Evolutionary conservation across 1,140 invertebrate species (phyloP), one percentile per base, ranked within the genome.

Genomic region (Drosophila lowei): DNA sequence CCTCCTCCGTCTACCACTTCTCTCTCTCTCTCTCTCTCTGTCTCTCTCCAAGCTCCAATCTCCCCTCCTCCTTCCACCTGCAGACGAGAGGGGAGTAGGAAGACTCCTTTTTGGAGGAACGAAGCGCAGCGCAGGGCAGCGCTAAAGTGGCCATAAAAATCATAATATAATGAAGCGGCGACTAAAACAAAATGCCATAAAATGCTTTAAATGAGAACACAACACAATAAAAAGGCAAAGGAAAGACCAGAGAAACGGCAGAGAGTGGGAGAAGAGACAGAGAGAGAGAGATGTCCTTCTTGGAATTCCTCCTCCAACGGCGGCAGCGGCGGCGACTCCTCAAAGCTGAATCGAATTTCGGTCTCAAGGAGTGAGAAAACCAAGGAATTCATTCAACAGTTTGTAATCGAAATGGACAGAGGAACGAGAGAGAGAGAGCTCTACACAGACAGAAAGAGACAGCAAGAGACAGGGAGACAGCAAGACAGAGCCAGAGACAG

Each of bases 151-250:
- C 83, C 74, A 88, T 86, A 86, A 88, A 86, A 86, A 88, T 86
- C 83, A 86, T 18, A 25, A 5, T 5, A 25, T 86, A 86, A 86
- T 86, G 83, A 86, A 86, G 78, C 83, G 83, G 78, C 83, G 75
- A 86, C 83, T 88, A 78, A 81, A 86, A 81, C 81, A 81, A 86
- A 86, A 86, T 86, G 83, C 83, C 78, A 78, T 88, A 81, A 88
- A 88, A 86, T 86, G 71, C 71, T 62, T 78, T 83, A 88, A 88
- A 88, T 86, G 78, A 86, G 80, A 86, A 88, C 74, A 71, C 23
- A 54, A 54, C 21, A 55, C 28, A 65, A 57, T 41, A 63, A 72
- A 53, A 79, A 52, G 46, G 34, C 52, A 38, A 59, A 53, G 42
- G 28, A 48, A 15, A 42, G 16, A 34, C 18, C 28, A 61, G n/a